Evolutionary conservation across 2,113 vertebrate species (phyloP).

Genomic region (Centropus unirufus): DNA sequence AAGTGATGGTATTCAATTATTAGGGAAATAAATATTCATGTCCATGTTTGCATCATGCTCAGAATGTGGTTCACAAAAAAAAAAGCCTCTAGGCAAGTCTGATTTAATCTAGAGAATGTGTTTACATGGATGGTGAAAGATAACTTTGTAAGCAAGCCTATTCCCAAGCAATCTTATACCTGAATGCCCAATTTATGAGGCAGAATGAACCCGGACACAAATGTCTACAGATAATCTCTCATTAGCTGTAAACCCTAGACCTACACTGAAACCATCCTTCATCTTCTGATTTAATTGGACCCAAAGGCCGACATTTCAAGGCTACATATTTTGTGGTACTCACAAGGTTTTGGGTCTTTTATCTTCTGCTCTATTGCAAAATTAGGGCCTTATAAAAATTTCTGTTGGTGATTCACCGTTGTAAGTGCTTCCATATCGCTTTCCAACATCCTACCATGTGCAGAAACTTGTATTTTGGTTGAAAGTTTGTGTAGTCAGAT

Average conservation of each 20-base stretch:
- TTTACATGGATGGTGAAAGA: background rate
- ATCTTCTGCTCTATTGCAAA: background rate
- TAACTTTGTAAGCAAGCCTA: background rate
- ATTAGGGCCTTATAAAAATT: background rate
- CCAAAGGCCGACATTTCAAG: background rate
- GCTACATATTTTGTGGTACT: background rate
- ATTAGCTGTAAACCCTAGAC: background rate
- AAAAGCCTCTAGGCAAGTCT: background rate
- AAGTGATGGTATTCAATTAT: background rate
- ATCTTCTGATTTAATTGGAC: background rate
- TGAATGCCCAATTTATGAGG: background rate
- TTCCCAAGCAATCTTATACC: background rate
- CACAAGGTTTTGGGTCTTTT: background rate
- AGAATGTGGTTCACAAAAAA: background rate
- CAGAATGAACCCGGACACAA: background rate
- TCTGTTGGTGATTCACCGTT: background rate
- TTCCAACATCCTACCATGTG: background rate
- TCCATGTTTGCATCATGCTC: background rate
- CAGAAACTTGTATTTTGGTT: background rate
- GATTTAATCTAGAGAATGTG: background rate
- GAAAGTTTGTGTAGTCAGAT: background rate
- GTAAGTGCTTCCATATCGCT: background rate
- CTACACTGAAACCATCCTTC: background rate
- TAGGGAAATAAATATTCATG: background rate
- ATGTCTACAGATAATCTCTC: background rate